These are phyloP conservation scores for Limosa lapponica DNA, from an alignment of 2,797 vertebrate genomes.

Conservation along the genomic window DNA sequence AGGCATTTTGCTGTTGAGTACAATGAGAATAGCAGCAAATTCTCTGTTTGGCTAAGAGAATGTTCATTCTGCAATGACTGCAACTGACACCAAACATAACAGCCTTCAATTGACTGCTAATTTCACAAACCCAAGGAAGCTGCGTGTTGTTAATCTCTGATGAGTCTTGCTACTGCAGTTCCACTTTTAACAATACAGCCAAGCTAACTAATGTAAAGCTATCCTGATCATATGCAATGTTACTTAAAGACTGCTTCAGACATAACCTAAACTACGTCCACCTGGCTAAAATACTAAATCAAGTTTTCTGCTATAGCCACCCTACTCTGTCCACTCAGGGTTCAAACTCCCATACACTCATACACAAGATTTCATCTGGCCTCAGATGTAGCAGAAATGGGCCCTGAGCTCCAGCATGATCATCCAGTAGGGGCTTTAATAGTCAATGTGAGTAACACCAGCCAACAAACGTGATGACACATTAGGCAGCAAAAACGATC, in stretches of 20 bases:
- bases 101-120: neutral
- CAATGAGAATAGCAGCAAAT: neutral
- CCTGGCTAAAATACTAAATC: neutral
- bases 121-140: neutral
- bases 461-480: neutral
- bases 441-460: neutral
- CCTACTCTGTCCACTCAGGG: neutral
- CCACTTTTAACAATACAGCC: neutral
- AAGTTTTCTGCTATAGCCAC: neutral
- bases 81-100: neutral
- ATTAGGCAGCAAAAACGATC: neutral
- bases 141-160: neutral
- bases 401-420: neutral
- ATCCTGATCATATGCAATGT: neutral
- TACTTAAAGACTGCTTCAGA: neutral
- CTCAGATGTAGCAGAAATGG: neutral
- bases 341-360: rapidly evolving
- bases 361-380: neutral
- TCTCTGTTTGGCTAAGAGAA: neutral
- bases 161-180: neutral
- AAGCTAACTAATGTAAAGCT: neutral
- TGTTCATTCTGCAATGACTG: neutral
- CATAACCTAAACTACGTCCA: neutral
- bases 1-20: neutral
- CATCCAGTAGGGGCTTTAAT: neutral